phyloP scores from a whole-genome alignment of 1,140 invertebrate genomes.

The Hermetia illucens region DNA sequence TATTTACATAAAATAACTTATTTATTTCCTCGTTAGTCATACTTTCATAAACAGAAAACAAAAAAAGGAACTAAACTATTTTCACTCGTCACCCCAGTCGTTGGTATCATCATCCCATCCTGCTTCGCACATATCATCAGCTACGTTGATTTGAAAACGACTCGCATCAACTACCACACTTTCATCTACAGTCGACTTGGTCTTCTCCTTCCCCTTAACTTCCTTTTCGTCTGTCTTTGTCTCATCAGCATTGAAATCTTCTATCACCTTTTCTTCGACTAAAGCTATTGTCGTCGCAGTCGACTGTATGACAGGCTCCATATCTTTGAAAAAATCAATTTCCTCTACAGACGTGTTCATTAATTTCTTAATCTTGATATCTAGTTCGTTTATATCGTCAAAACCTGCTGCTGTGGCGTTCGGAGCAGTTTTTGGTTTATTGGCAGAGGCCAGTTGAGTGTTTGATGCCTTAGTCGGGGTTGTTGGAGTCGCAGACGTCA shows the following conservation, averaged over 20 bases:
- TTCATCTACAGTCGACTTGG: too few species aligned
- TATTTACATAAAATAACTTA: neutral
- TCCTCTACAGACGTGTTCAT: constrained; percentile 33
- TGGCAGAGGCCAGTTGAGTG: constrained; percentile 14
- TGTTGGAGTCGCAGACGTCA: constrained; percentile 4
- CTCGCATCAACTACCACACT: too few species aligned
- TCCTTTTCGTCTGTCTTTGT: constrained; percentile 1
- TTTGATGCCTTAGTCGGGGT: constrained; percentile 5
- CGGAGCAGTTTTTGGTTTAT: constrained; percentile 32
- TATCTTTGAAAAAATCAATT: constrained; percentile 67
- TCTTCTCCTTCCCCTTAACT: constrained; percentile 7
- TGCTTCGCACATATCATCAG: neutral
- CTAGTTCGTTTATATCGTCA: constrained; percentile 53
- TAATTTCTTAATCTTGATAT: constrained; percentile 54
- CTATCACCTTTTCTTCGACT: neutral
- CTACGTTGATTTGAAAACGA: constrained; percentile 1
- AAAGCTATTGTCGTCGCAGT: constrained; percentile 21
- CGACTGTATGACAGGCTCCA: constrained; percentile 65
- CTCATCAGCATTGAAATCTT: neutral
- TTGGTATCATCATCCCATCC: constrained; percentile 3
- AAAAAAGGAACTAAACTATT: neutral
- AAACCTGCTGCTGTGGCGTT: constrained; percentile 31
- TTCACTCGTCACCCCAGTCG: neutral
- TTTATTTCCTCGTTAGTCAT: neutral
- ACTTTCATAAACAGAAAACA: neutral